Conservation (phyloP, 2,113 vertebrate species). For the Tragulus kanchil region DNA sequence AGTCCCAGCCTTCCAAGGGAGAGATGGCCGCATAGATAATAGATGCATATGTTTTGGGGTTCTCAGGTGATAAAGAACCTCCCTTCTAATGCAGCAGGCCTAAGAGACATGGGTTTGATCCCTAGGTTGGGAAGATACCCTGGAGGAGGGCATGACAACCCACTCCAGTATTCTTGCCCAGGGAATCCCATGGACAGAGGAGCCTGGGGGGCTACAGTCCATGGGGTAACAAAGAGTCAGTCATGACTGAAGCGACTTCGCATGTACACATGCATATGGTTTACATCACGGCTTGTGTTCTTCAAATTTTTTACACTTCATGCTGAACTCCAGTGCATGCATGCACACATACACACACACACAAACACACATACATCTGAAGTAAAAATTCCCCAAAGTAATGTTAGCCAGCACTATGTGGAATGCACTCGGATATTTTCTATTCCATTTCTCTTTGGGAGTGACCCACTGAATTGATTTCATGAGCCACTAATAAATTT, state of each 20-base stretch:
- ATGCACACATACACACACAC: neutral
- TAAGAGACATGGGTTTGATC: neutral
- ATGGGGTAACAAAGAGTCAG: neutral
- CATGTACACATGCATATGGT: too few relatives aligned
- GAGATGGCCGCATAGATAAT: neutral
- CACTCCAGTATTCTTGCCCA: neutral
- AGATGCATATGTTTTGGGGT: neutral
- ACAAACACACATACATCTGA: neutral
- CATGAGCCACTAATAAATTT: neutral
- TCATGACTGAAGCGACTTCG: too few relatives aligned
- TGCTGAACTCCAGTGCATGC: neutral
- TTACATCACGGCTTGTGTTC: neutral
- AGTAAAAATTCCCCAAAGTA: neutral
- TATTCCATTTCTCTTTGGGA: neutral
- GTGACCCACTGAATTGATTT: neutral
- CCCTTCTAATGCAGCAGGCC: neutral
- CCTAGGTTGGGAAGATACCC: neutral
- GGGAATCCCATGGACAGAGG: neutral
- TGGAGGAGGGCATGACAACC: neutral
- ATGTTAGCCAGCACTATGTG: neutral
- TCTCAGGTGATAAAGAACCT: neutral
- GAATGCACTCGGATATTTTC: neutral
- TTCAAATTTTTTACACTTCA: slow-evolving; percentile 22
- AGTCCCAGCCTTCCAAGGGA: neutral
- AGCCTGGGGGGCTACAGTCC: neutral